phyloP scores from a whole-genome alignment of 2,113 vertebrate species.

The Melanostigma gelatinosum region DNA sequence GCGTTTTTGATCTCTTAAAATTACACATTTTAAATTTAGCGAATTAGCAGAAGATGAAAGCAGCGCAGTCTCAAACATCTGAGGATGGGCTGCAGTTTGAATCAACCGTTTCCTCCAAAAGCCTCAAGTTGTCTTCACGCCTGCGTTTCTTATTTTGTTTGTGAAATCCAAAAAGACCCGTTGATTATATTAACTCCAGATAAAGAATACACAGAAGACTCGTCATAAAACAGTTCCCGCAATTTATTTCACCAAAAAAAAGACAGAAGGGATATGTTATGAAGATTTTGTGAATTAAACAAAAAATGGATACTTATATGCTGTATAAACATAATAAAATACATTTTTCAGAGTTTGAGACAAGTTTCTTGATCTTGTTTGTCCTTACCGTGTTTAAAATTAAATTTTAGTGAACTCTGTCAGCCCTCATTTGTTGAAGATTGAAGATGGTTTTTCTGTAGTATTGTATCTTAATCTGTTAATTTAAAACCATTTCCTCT shows the following conservation, averaged over 20 bases:
- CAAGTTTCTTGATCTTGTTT: neutral
- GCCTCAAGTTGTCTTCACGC: slow-evolving; percentile 40
- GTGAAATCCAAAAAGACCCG: slow-evolving; percentile 39
- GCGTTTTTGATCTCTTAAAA: slow-evolving; percentile 36
- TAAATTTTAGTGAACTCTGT: neutral
- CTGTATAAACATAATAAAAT: slow-evolving; percentile 84
- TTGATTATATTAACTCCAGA: slow-evolving; percentile 44
- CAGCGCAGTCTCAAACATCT: neutral
- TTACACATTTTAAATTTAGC: slow-evolving; percentile 10
- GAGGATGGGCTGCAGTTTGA: slow-evolving; percentile 1
- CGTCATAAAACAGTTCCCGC: slow-evolving; percentile 56
- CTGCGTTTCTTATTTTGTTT: slow-evolving; percentile 29
- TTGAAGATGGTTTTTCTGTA: neutral
- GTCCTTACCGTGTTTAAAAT: neutral
- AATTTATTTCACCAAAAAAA: slow-evolving; percentile 73
- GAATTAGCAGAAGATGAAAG: slow-evolving; percentile 14
- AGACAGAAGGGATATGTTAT: slow-evolving; percentile 73
- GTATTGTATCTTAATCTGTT: neutral
- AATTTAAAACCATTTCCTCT: neutral
- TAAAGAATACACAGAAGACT: slow-evolving; percentile 37
- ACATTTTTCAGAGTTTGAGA: slow-evolving; percentile 83
- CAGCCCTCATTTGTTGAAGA: neutral
- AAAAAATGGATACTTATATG: slow-evolving; percentile 84
- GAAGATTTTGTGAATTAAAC: slow-evolving; percentile 76
- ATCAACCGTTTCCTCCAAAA: slow-evolving; percentile 19